Base-by-base conservation (phyloP, 2,797 vertebrate species). In the Phoxinus dragarum region DNA sequence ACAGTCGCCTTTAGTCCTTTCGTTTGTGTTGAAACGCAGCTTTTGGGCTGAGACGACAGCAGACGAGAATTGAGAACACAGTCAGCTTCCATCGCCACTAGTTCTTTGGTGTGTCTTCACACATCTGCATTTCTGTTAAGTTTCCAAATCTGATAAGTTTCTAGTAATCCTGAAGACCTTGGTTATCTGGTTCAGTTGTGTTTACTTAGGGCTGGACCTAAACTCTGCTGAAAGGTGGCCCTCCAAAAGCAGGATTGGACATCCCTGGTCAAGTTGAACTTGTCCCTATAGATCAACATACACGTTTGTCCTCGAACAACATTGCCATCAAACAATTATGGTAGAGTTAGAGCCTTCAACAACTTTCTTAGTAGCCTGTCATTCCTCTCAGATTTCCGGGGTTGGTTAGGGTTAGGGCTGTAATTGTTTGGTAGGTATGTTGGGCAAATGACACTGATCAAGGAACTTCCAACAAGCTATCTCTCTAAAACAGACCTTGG, bases 401-500 rank as follows among this genome's bases (percentile, higher is more conserved):
- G 21, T 54, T n/a, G 44, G 6, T n/a, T 5, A 19, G 3, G 5
- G 56, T 49, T 49, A 67, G 10, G 59, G 27, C 27, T 67, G 6
- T 38, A 38, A 16, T 38, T 68, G 11, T 16, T 36, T 80, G 4
- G 6, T 19, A n/a, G 19, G 17, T 12, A 49, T 40, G 36, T n/a
- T 38, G 0, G 34, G 23, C 31, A n/a, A 59, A 54, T 1, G 1
- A 49, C 5, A 4, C 49, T 56, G 34, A 76, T 36, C 36, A 36
- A 80, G 6, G 44, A 12, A 67, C 11, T 9, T 2, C 8, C 56
- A 9, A 14, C 5, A n/a, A 8, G 64, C 36, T 49, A 14, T 27
- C 34, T n/a, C 14, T 49, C 6, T 87, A 52, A 82, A 66, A 54
- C 11, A 69, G 27, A 61, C 61, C 40, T 6, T 67, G 73, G 27